Base-by-base conservation (phyloP, 2,888 invertebrate species). In the Itoplectis maculator region DNA sequence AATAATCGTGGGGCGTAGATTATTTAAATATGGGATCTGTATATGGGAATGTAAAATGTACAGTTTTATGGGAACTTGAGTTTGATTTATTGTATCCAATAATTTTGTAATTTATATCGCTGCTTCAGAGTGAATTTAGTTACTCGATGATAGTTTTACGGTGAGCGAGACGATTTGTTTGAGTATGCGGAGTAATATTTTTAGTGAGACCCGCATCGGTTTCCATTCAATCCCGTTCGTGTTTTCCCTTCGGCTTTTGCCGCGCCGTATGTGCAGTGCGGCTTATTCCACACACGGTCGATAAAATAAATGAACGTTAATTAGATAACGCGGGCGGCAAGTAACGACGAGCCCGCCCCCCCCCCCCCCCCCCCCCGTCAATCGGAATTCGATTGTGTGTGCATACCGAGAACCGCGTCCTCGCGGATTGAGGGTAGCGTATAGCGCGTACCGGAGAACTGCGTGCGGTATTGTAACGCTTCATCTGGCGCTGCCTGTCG, bases 271-370 rank as follows among this genome's bases (percentile, higher is more conserved):
- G 45, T 18, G 2, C 23, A 18, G 42, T 40, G 42, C 23, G 75
- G 15, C 51, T 75, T 42, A 15, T 63, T 73, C 35, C 20, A 49
- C 40, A 66, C 23, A 75, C 35, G 45, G 23, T 56, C 37, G 66
- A 66, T 56, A 54, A 75, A 75, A 75, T 66, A 75, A 75, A 75
- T 75, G 42, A 66, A 65, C 56, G 65, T 56, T 75, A 66, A 75
- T 75, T 54, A 63, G 47, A 74, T 40, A 37, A 35, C 65, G 45
- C 45, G 45, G 11, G 65, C 7, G n/a, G 29, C 23, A 23, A 54
- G 18, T 29, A 61, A 35, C 40, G 23, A 13, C 15, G 56, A 18
- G 3, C 35, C 40, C 35, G 54, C 29, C 29, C 29, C 29, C 5
- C 40, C 18, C 65, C 45, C 40, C 35, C 65, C 29, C 29, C 29